Evolutionary conservation across 2,888 invertebrate species (phyloP), one percentile per base, ranked within the genome.

Genomic region (Apoderus coryli): DNA sequence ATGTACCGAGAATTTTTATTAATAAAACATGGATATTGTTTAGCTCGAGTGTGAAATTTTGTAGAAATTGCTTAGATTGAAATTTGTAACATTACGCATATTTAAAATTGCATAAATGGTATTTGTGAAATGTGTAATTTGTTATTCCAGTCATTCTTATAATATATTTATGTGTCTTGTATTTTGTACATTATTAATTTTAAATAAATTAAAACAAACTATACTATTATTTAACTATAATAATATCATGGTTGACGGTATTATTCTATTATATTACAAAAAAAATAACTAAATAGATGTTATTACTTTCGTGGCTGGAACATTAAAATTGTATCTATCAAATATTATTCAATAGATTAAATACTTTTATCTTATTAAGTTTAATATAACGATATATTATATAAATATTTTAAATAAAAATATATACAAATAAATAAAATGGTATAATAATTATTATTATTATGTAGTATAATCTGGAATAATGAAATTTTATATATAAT

Each of bases 71-170:
- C n/a, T n/a, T n/a, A n/a, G n/a, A n/a, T n/a, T n/a, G n/a, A n/a
- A n/a, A n/a, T n/a, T n/a, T n/a, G n/a, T n/a, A n/a, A n/a, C n/a
- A n/a, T n/a, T n/a, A n/a, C n/a, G 19, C 19, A 7, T 16, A 16
- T 7, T 16, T 24, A 24, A 24, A 24, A 24, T 10, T 5, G 6
- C 7, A 10, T 24, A 5, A 7, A 24, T 24, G 5, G 7, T 29
- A 33, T 28, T 13, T 24, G 23, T 25, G 29, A n/a, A n/a, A n/a
- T n/a, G n/a, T n/a, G 50, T 49, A 47, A 47, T 43, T 53, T 53
- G 52, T 54, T 54, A 53, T 54, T 56, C 54, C 56, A 55, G 53
- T 56, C 54, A 51, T 35, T 22, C 33, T 31, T 31, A 29, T 49
- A 33, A 45, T 47, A 50, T 50, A 45, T 44, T 43, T 44, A 46